Conservation (phyloP, 2,888 invertebrate genomes). For the Dryobotodes eremita region DNA sequence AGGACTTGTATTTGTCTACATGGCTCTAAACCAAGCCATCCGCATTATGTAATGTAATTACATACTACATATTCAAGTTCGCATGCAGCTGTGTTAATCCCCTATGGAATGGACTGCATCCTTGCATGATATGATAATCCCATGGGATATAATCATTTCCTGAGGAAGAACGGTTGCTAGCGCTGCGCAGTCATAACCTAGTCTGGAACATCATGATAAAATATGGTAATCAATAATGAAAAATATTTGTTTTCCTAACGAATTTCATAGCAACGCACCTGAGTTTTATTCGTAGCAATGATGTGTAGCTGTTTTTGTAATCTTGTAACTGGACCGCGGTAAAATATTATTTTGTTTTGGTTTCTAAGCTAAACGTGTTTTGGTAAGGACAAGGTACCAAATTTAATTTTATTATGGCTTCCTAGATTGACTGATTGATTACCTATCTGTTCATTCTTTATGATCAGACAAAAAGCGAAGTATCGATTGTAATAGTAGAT, state of each 20-base stretch:
- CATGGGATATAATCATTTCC: neutral
- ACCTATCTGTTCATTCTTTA: neutral
- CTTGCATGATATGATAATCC: neutral
- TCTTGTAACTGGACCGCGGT: neutral
- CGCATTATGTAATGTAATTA: slow-evolving; percentile 1
- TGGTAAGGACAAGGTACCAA: neutral
- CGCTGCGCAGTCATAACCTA: neutral
- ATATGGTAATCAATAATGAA: too few relatives aligned
- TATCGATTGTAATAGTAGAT: neutral
- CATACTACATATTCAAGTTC: neutral
- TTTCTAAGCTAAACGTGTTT: neutral
- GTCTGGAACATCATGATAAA: neutral
- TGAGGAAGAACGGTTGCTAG: neutral
- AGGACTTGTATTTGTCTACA: slow-evolving; percentile 4
- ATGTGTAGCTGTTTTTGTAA: too few relatives aligned
- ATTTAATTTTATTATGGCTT: neutral
- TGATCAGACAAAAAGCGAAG: neutral
- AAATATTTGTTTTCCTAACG: too few relatives aligned
- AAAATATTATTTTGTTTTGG: neutral
- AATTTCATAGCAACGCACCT: neutral
- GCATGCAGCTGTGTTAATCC: slow-evolving; percentile 2
- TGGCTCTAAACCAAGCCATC: neutral
- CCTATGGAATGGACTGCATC: neutral
- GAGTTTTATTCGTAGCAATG: neutral
- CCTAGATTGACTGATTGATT: neutral